These are phyloP conservation scores for Apantesis nais DNA, from an alignment of 2,888 invertebrate species.

Conservation along the genomic window DNA sequence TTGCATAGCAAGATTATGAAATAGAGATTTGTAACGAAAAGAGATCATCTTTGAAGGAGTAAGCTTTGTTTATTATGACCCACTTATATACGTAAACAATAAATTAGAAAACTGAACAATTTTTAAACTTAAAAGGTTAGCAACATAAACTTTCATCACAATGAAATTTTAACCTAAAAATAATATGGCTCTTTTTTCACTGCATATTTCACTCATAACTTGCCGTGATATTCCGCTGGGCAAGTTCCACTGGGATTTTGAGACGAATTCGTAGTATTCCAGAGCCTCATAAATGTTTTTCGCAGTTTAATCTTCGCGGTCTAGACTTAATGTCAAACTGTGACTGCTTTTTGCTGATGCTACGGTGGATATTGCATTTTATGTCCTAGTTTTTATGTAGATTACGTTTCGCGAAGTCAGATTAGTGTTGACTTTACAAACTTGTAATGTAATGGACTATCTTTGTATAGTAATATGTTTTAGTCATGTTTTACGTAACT, in stretches of 20 bases:
- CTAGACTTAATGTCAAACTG: slow-evolving; percentile 19
- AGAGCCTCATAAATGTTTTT: slow-evolving; percentile 37
- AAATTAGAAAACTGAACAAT: neutral
- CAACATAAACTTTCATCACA: neutral
- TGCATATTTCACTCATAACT: slow-evolving; percentile 48
- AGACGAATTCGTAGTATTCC: slow-evolving; percentile 39
- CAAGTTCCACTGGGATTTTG: slow-evolving; percentile 33
- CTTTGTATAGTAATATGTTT: neutral
- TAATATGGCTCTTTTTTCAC: slow-evolving; percentile 34
- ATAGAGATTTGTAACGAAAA: too few species aligned
- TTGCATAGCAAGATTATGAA: too few species aligned
- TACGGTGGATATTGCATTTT: slow-evolving; percentile 8
- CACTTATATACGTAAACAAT: neutral
- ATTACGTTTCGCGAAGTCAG: neutral
- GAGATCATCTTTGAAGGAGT: too few species aligned
- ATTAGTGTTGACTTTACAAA: neutral
- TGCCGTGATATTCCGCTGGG: slow-evolving; percentile 23
- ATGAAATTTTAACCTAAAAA: slow-evolving; percentile 30
- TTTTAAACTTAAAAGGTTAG: neutral
- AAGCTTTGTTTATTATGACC: neutral
- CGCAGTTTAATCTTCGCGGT: slow-evolving; percentile 23
- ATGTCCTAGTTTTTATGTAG: neutral
- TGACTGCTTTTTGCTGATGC: slow-evolving; percentile 19
- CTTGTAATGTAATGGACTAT: neutral
- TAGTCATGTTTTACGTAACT: neutral